Evolutionary conservation across 1,140 invertebrate species (phyloP), one percentile per base, ranked within the genome.

Genomic region (Latrodectus geometricus): DNA sequence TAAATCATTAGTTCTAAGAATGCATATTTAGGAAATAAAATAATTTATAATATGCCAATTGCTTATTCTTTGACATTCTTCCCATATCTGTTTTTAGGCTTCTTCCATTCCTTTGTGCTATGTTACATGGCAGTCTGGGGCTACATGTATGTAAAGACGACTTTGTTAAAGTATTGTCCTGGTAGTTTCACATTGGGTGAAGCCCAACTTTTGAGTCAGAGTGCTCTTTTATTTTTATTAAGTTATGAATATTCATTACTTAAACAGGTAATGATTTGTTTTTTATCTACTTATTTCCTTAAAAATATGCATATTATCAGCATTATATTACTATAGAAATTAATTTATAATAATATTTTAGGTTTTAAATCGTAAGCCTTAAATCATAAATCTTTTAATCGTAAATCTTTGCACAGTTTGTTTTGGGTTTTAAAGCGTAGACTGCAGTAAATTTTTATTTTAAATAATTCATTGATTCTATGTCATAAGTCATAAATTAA

Each of bases 161-260:
- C 20, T 9, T 50, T 81, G 7, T 49, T 81, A 9, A 14, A 21
- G 17, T 23, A 72, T 8, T 81, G 79, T n/a, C 79, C 79, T 72
- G 68, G 79, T 17, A 81, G 66, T 72, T 81, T 81, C 56, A 81
- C 79, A 54, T 72, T 70, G 48, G 79, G 79, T 20, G 79, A 81
- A 81, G 79, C 66, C 17, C 79, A 81, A 72, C 8, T 81, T 9
- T 50, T 81, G 50, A 52, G 66, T 9, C 79, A 81, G 54, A 65
- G 79, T 11, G 15, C 56, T 17, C 23, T 72, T n/a, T 8, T 81
- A 12, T 81, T 81, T 81, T 35, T 72, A 52, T n/a, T 72, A 8
- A 50, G 48, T 48, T 17, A 65, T 23, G 21, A 72, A 17, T 9
- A 65, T 49, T 69, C 70, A 49, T 74, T 83, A 54, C 35, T 81